These are phyloP conservation scores for Rhinichthys klamathensis DNA, from an alignment of 2,113 vertebrate species.

Conservation along the genomic window DNA sequence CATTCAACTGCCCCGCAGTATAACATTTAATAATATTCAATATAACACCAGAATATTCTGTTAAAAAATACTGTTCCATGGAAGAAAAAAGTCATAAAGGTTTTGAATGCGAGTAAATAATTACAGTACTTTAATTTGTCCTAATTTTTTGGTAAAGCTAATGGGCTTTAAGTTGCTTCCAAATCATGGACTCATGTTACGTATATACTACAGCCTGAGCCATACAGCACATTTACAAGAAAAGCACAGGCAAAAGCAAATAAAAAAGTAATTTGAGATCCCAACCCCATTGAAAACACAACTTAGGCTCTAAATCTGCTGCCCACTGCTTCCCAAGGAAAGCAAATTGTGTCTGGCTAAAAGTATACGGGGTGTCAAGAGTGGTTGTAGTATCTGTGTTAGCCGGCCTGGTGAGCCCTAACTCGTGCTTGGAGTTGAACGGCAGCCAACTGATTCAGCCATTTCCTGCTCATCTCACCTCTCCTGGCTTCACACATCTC, in stretches of 20 bases:
- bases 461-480: constrained; percentile 52
- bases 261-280: neutral
- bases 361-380: constrained; percentile 35
- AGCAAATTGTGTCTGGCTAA: constrained; percentile 43
- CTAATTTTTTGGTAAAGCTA: no score
- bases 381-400: constrained; percentile 58
- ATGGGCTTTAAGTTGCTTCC: no score
- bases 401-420: constrained; percentile 58
- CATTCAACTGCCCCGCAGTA: neutral
- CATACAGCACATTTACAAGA: neutral
- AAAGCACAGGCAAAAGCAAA: neutral
- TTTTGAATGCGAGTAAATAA: no score
- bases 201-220: neutral
- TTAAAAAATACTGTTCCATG: no score
- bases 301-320: neutral
- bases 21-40: neutral
- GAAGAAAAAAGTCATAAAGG: no score
- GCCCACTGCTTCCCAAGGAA: neutral
- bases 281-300: neutral
- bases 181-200: no score
- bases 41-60: neutral
- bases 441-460: constrained; percentile 63
- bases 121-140: no score
- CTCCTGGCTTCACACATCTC: constrained; percentile 59
- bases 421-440: constrained; percentile 59